These are phyloP conservation scores for Steinernema feltiae DNA, from an alignment of 1,140 invertebrate species.

Conservation along the genomic window DNA sequence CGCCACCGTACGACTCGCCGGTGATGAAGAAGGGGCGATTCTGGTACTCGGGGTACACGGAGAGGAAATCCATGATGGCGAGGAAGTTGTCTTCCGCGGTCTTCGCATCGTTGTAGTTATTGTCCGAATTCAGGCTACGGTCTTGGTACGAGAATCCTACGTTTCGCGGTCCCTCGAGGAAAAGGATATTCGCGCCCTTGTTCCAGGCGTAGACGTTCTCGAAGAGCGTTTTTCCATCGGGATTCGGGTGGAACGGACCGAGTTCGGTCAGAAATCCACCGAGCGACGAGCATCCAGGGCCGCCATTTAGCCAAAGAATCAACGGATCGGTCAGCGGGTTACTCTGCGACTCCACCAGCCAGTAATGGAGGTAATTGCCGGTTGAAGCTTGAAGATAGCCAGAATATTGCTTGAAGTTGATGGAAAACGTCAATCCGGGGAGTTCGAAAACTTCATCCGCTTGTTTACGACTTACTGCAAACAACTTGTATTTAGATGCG, in stretches of 20 bases:
- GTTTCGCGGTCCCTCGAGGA: conserved; percentile 62
- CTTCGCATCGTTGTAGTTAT: conserved; percentile 57
- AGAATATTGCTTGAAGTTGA: conserved; percentile 26
- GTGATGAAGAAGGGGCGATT: conserved; percentile 59
- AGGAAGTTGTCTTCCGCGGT: conserved; percentile 58
- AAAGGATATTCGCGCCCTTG: conserved; percentile 68
- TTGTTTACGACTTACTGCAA: background rate
- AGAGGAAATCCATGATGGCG: conserved; percentile 58
- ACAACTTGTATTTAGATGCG: background rate
- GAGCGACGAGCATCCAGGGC: conserved; percentile 63
- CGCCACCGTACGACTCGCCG: conserved; percentile 60
- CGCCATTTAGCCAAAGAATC: conserved; percentile 63
- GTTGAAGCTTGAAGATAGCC: conserved; percentile 27
- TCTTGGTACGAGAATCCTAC: conserved; percentile 63
- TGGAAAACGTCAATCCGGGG: conserved; percentile 29
- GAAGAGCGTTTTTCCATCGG: conserved; percentile 55
- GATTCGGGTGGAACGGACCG: conserved; percentile 59
- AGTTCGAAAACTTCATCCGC: conserved; percentile 17
- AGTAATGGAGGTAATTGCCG: conserved; percentile 31
- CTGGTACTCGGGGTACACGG: conserved; percentile 62
- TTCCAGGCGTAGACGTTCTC: conserved; percentile 62
- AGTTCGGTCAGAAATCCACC: conserved; percentile 62
- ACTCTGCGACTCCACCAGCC: conserved; percentile 60
- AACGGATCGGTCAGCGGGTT: conserved; percentile 60
- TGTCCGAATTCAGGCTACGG: conserved; percentile 27